These are phyloP conservation scores for Conus betulinus DNA, from an alignment of 1,140 invertebrate genomes.

Conservation along the genomic window DNA sequence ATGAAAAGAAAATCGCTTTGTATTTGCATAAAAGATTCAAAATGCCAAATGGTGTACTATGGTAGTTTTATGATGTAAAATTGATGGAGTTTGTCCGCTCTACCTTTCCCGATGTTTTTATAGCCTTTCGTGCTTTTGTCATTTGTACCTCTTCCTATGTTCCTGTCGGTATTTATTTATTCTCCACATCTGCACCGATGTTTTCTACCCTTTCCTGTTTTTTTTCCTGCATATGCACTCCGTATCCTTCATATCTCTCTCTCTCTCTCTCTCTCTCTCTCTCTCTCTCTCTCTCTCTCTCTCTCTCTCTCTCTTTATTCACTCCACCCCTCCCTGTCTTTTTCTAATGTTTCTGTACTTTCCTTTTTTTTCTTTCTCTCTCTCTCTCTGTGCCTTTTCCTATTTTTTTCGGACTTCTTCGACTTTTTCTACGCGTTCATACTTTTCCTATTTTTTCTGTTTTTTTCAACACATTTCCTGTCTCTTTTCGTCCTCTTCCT, in stretches of 20 bases:
- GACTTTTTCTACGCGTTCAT: background rate
- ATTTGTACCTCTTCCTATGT: background rate
- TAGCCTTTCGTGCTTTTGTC: background rate
- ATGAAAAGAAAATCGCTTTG: no score
- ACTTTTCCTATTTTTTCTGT: background rate
- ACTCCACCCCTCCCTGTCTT: no score
- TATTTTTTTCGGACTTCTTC: background rate
- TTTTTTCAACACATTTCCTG: background rate
- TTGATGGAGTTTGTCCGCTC: no score
- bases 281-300: background rate
- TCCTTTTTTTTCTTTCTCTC: no score
- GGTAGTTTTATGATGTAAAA: no score
- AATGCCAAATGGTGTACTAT: no score
- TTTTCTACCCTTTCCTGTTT: no score
- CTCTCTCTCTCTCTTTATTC: conserved; percentile 4
- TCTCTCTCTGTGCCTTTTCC: no score
- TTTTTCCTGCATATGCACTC: no score
- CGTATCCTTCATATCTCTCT: background rate
- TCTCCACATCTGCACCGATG: background rate
- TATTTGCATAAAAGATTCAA: no score
- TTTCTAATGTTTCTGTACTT: no score
- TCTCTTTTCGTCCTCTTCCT: background rate
- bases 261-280: conserved; percentile 19
- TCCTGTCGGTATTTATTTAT: background rate
- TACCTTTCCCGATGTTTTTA: background rate